Conservation (phyloP, 2,113 vertebrate species). For the Equus przewalskii region DNA sequence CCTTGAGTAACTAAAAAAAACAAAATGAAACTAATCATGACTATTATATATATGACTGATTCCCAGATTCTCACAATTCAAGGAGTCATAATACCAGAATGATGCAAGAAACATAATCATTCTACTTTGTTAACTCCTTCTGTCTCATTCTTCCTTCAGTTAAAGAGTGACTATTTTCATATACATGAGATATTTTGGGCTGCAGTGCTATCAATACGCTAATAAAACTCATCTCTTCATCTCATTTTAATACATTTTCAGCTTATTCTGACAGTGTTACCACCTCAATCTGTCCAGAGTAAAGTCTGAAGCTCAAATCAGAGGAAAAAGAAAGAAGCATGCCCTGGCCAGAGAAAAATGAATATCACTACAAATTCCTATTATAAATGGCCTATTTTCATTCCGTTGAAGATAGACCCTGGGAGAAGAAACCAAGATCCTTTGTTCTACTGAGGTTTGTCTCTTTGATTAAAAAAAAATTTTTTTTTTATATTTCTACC, state of each 20-base stretch:
- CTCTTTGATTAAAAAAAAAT: background rate
- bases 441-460: background rate
- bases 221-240: constrained; percentile 27
- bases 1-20: background rate
- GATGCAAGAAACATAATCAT: background rate
- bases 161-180: constrained; percentile 18
- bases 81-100: background rate
- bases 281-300: background rate
- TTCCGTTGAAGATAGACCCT: constrained; percentile 9
- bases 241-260: constrained; percentile 60
- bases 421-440: background rate
- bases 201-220: background rate
- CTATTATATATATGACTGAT: background rate
- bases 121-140: background rate
- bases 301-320: constrained; percentile 24
- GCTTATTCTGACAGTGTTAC: background rate
- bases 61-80: constrained; percentile 5
- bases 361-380: constrained; percentile 28
- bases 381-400: constrained; percentile 31
- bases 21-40: background rate
- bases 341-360: background rate
- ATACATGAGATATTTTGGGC: constrained; percentile 1
- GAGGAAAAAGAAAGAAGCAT: constrained; percentile 20
- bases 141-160: background rate
- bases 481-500: background rate